A percentile compares a stretch with the other conserved stretches of the same genome.
phyloP scores from a whole-genome alignment of 1,140 invertebrate genomes.

The Lasioglossum albipes region DNA sequence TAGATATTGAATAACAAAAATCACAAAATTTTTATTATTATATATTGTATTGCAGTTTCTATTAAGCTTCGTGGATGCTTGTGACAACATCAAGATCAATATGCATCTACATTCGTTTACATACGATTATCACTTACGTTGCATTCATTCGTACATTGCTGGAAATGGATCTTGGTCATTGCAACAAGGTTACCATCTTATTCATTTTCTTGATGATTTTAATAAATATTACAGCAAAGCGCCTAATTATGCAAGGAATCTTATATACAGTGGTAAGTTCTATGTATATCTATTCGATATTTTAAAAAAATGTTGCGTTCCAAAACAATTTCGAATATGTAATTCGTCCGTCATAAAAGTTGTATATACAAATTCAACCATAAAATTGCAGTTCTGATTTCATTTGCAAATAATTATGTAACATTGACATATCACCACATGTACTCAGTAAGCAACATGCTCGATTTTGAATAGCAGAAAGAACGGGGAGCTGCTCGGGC shows the following conservation, averaged over 20 bases:
- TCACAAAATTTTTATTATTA: conserved; percentile 16
- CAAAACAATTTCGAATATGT: too few relatives aligned
- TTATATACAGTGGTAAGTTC: conserved; percentile 85
- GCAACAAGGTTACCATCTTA: conserved; percentile 87
- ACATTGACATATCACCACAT: too few relatives aligned
- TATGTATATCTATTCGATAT: not conserved
- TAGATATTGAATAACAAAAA: too few relatives aligned
- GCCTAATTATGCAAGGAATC: conserved; percentile 90
- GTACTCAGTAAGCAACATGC: too few relatives aligned
- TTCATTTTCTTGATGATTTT: conserved; percentile 90
- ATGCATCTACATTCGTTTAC: conserved; percentile 94
- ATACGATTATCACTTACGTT: conserved; percentile 92
- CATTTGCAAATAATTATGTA: too few relatives aligned
- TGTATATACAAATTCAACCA: too few relatives aligned
- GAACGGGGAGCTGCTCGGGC: too few relatives aligned
- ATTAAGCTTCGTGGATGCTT: conserved; percentile 87
- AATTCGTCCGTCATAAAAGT: too few relatives aligned
- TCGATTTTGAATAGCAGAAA: too few relatives aligned
- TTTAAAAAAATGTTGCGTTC: not conserved
- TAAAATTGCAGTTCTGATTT: too few relatives aligned
- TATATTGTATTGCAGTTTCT: conserved; percentile 82
- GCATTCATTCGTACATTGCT: conserved; percentile 86
- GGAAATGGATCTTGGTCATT: conserved; percentile 82
- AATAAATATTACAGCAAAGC: conserved; percentile 91
- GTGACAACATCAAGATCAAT: conserved; percentile 86